These are phyloP conservation scores for Vanessa atalanta DNA, from an alignment of 1,140 invertebrate genomes.

Conservation along the genomic window DNA sequence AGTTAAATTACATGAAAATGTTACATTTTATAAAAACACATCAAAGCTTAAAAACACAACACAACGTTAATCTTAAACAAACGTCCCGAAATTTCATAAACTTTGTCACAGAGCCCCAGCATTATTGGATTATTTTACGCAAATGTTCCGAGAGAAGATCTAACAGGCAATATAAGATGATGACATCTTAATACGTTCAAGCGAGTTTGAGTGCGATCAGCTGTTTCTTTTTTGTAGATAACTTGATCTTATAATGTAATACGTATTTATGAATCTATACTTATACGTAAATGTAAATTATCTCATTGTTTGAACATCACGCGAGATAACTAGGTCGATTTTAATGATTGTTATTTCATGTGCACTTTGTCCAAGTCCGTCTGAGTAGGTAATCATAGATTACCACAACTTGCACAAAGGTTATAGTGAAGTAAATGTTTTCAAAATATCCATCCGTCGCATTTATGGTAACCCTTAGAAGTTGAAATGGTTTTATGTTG, in stretches of 20 bases:
- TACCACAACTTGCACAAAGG: no score
- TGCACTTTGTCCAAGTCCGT: no score
- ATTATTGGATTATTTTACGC: conserved; percentile 4
- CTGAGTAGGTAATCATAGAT: no score
- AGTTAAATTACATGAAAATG: no score
- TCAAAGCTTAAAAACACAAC: not conserved
- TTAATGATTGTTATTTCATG: no score
- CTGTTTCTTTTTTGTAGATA: not conserved
- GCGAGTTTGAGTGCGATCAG: not conserved
- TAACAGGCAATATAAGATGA: conserved; percentile 11
- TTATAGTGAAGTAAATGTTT: no score
- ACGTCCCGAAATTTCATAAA: not conserved
- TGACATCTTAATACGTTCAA: conserved; percentile 1
- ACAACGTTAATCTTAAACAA: not conserved
- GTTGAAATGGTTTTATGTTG: not conserved
- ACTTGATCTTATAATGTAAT: not conserved
- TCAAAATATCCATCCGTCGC: not conserved
- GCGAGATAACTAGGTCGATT: no score
- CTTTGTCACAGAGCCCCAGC: not conserved
- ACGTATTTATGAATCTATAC: no score
- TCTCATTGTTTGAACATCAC: no score
- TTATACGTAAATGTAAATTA: no score
- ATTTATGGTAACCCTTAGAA: not conserved
- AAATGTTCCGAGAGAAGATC: not conserved
- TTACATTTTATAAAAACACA: not conserved